Evolutionary conservation across 1,140 invertebrate genomes (phyloP).

Genomic region (Cotesia typhae): DNA sequence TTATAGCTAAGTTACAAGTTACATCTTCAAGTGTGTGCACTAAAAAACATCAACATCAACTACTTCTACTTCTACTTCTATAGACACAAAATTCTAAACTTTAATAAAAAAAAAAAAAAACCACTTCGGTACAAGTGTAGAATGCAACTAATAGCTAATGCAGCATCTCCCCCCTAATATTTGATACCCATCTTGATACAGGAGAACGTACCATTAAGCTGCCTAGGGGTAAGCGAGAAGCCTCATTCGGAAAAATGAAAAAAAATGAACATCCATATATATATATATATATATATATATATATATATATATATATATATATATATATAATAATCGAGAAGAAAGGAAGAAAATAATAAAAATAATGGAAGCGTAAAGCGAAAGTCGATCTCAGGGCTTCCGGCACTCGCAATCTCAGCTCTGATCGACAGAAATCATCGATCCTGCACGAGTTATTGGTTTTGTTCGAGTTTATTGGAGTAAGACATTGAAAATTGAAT

Average conservation of each 20-base stretch:
- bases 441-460: neutral
- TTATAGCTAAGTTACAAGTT: neutral
- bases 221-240: constrained; percentile 27
- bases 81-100: no score
- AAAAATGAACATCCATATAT: neutral
- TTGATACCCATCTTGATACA: no score
- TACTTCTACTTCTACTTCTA: no score
- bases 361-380: constrained; percentile 20
- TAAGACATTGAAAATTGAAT: neutral
- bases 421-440: constrained; percentile 22
- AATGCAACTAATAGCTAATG: constrained; percentile 4
- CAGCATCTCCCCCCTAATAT: constrained; percentile 13
- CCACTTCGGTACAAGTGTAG: no score
- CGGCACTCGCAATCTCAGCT: neutral
- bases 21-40: no score
- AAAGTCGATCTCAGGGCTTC: constrained; percentile 9
- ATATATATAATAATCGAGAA: neutral
- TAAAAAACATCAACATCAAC: no score
- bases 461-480: no score
- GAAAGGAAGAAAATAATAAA: neutral
- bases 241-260: constrained; percentile 3
- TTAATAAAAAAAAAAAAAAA: no score
- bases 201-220: neutral
- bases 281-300: no score
- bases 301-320: no score